Percentiles rank a stretch among this genome's conserved stretches.
phyloP scores from a whole-genome alignment of 2,888 invertebrate species.

The Cerceris rybyensis region DNA sequence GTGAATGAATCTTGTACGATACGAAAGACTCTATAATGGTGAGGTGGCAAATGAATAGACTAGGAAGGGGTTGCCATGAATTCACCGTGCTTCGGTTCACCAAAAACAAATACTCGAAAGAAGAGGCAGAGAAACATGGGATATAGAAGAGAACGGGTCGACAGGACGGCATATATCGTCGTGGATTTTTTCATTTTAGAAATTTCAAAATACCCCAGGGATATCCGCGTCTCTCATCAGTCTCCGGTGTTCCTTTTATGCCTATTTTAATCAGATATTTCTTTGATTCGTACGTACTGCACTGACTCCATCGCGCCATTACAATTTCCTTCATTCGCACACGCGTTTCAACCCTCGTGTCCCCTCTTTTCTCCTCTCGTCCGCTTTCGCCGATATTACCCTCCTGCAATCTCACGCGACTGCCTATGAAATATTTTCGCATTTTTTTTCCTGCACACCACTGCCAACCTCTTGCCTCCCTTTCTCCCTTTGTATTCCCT shows the following conservation, averaged over 20 bases:
- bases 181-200: slow-evolving; percentile 35
- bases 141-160: not conserved
- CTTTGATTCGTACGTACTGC: slow-evolving; percentile 39
- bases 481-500: not conserved
- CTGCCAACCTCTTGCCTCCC: not conserved
- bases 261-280: slow-evolving; percentile 48
- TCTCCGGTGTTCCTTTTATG: slow-evolving; percentile 29
- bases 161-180: slow-evolving; percentile 3
- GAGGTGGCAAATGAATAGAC: not conserved
- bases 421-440: slow-evolving; percentile 50
- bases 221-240: slow-evolving; percentile 22
- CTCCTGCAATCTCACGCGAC: slow-evolving; percentile 38
- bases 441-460: slow-evolving; percentile 27
- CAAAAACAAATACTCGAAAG: slow-evolving; percentile 7
- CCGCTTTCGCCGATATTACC: slow-evolving; percentile 5
- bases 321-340: slow-evolving; percentile 8
- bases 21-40: slow-evolving; percentile 1
- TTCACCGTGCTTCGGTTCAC: not conserved
- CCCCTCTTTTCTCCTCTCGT: not conserved
- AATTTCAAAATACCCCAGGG: slow-evolving; percentile 27
- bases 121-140: not conserved
- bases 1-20: not conserved
- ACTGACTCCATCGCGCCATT: not conserved
- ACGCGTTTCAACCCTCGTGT: not conserved
- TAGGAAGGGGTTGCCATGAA: not conserved